A percentile compares a stretch with the other conserved stretches of the same genome.
Evolutionary conservation across 2,113 vertebrate genomes (phyloP).

Genomic region (Eubucco bourcierii): DNA sequence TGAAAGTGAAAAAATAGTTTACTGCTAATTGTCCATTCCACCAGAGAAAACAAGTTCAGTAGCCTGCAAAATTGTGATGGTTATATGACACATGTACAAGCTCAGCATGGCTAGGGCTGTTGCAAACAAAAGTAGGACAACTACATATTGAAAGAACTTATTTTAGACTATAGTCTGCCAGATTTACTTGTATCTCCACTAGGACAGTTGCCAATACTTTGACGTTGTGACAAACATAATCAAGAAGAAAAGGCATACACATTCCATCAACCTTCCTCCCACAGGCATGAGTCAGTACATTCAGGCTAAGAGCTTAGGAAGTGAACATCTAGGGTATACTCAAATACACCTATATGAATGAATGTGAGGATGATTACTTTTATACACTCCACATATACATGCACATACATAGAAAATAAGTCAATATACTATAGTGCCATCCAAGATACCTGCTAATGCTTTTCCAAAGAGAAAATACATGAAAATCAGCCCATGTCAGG

Average conservation of each 20-base stretch:
- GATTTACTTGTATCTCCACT: constrained; percentile 22
- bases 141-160: background rate
- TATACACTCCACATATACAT: background rate
- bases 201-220: constrained; percentile 29
- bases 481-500: background rate
- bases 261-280: background rate
- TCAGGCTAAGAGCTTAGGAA: background rate
- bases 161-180: constrained; percentile 28
- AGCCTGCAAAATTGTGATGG: background rate
- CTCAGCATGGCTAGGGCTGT: background rate
- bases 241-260: background rate
- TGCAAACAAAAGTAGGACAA: constrained; percentile 5
- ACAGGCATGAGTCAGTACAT: background rate
- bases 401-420: background rate
- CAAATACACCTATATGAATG: background rate
- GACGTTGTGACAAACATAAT: constrained; percentile 17
- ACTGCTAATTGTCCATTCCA: background rate
- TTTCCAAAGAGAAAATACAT: background rate
- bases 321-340: background rate
- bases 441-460: background rate
- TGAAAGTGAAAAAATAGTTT: background rate
- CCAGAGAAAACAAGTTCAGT: background rate
- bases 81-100: background rate
- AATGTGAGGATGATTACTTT: background rate
- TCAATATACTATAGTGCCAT: background rate